Base-by-base conservation (phyloP, 2,797 vertebrate species). In the Tinamus major region DNA sequence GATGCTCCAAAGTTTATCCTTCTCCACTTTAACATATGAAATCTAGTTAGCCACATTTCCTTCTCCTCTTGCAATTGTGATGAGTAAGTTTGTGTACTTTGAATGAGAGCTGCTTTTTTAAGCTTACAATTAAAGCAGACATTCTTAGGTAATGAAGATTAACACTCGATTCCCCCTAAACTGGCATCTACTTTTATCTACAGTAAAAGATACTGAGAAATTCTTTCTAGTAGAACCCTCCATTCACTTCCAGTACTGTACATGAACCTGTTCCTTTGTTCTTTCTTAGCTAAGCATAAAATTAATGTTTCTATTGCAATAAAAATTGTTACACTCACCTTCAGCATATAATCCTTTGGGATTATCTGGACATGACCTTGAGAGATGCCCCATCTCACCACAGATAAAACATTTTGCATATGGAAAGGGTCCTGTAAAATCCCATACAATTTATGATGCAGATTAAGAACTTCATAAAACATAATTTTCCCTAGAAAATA, bases 321-420 rank as follows among this genome's bases (percentile, higher is more conserved):
- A 59, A 65, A 59, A 64, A 33, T 35, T 4, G 42, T 19, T 26
- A 17, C 21, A 74, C 97, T 97, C 89, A 99, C 99, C 99, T 97
- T 98, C 97, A 5, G 99, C 98, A 84, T 99, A 99, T 9, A 99
- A 72, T 74, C 99, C 99, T 96, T 98, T 99, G 33, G 99, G 98
- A 88, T 99, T 99, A 81, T 99, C 99, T 0, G 99, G 98, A 89
- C 99, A 99, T 3, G 98, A 98, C 35, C 98, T 98, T 2, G 99
- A 99, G 17, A 99, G 86, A 90, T 99, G 99, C 3, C 99, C 99
- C 87, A 98, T 99, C 96, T 99, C 98, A 56, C 98, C 97, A 76
- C 99, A 99, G 97, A 99, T 99, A 97, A 99, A 99, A 96, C 99
- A 99, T 87, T 99, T 99, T 33, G 99, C 99, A 63, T 98, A 99